Conservation (phyloP, 92 coral and sea anemone species). For the Isaurus tuberculatus region DNA sequence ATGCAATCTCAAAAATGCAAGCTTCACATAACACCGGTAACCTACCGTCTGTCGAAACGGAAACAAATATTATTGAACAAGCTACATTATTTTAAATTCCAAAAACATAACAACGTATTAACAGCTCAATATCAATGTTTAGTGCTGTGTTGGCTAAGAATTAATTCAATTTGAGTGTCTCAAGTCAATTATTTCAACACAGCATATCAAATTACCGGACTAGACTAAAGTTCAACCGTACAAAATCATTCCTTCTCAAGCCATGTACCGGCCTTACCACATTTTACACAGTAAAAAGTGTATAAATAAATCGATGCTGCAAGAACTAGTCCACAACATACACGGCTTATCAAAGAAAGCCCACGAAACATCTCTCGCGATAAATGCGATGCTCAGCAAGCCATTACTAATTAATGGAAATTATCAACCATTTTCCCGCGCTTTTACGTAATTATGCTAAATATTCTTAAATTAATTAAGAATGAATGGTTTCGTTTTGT, state of each 20-base stretch:
- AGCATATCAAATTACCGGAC: conserved; percentile 59
- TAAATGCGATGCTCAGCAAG: conserved; percentile 27
- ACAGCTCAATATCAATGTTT: conserved; percentile 11
- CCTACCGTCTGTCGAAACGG: neutral
- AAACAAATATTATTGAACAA: conserved; percentile 3
- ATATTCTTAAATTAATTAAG: conserved; percentile 23
- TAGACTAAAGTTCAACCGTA: conserved; percentile 47
- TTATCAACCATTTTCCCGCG: conserved; percentile 93
- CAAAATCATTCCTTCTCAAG: conserved; percentile 47
- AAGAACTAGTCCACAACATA: conserved; percentile 53
- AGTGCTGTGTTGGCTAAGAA: conserved; percentile 16
- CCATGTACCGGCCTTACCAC: conserved; percentile 81
- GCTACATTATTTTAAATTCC: conserved; percentile 18
- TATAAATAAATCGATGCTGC: conserved; percentile 55
- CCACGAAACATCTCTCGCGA: conserved; percentile 20
- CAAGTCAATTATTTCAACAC: conserved; percentile 33
- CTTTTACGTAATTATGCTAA: conserved; percentile 79
- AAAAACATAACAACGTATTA: conserved; percentile 31
- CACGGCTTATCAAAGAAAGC: conserved; percentile 35
- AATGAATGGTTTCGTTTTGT: conserved; percentile 50
- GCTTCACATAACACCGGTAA: neutral
- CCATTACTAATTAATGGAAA: conserved; percentile 81
- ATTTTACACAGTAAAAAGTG: conserved; percentile 95
- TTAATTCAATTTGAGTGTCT: conserved; percentile 28
- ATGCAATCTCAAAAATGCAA: conserved; percentile 33